These are phyloP conservation scores for Gerris buenoi DNA, from an alignment of 1,140 invertebrate genomes.

Conservation along the genomic window DNA sequence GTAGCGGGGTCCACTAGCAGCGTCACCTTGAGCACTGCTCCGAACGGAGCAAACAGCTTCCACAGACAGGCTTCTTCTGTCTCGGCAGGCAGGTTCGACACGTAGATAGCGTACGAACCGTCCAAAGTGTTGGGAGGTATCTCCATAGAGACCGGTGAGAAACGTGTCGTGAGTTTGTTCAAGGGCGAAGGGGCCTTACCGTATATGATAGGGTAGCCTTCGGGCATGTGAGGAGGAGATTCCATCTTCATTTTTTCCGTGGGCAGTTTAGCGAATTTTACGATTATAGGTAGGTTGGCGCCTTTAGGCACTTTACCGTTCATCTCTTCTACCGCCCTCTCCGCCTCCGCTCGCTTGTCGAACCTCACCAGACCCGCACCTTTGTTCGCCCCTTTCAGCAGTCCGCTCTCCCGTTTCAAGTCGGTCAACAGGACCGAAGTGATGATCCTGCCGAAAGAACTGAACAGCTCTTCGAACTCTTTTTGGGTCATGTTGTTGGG, in stretches of 20 bases:
- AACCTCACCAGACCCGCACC: slow-evolving; percentile 44
- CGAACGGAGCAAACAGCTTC: slow-evolving; percentile 97
- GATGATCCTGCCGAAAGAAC: slow-evolving; percentile 67
- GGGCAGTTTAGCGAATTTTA: slow-evolving; percentile 45
- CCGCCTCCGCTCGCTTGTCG: slow-evolving; percentile 42
- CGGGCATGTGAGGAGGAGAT: slow-evolving; percentile 19
- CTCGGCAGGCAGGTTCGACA: slow-evolving; percentile 95
- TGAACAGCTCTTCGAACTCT: slow-evolving; percentile 69
- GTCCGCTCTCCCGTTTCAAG: slow-evolving; percentile 23
- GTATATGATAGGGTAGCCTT: slow-evolving; percentile 29
- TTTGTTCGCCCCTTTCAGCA: slow-evolving; percentile 39
- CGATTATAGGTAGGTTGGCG: slow-evolving; percentile 40
- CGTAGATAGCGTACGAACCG: slow-evolving; percentile 58
- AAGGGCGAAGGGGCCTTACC: neutral
- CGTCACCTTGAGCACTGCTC: slow-evolving; percentile 95
- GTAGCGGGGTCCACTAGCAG: slow-evolving; percentile 92
- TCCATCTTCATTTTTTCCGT: slow-evolving; percentile 31
- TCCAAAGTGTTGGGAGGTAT: slow-evolving; percentile 42
- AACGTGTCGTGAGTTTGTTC: slow-evolving; percentile 4
- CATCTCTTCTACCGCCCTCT: slow-evolving; percentile 41
- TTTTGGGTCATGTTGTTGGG: slow-evolving; percentile 73
- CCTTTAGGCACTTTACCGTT: slow-evolving; percentile 42
- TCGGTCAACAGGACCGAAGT: slow-evolving; percentile 58
- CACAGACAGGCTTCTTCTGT: slow-evolving; percentile 96
- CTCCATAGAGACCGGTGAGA: slow-evolving; percentile 7